A percentile compares a stretch with the other conserved stretches of the same genome.
These are phyloP conservation scores for Pollenia labialis DNA, from an alignment of 2,888 invertebrate genomes.

Conservation along the genomic window DNA sequence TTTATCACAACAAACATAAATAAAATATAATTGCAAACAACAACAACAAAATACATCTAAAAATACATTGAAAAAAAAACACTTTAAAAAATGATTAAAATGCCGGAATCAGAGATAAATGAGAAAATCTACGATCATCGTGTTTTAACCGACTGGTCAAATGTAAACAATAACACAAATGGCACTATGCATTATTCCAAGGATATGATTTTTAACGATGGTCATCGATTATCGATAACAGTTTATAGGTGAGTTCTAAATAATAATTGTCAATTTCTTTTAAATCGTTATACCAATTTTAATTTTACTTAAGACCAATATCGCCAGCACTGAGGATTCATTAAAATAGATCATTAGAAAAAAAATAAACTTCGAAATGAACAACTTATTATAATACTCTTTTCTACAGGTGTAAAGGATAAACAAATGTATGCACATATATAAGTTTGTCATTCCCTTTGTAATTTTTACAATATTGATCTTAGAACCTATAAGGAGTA, in stretches of 20 bases:
- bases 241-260: slow-evolving; percentile 86
- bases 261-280: no score
- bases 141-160: slow-evolving; percentile 82
- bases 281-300: no score
- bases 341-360: no score
- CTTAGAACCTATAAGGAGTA: no score
- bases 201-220: slow-evolving; percentile 94
- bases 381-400: no score
- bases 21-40: slow-evolving; percentile 28
- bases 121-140: slow-evolving; percentile 83
- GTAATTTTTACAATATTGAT: no score
- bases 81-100: slow-evolving; percentile 68
- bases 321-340: no score
- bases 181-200: slow-evolving; percentile 82
- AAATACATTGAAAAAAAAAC: slow-evolving; percentile 8
- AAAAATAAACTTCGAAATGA: no score
- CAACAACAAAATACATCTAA: slow-evolving; percentile 11
- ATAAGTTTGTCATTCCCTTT: no score
- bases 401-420: no score
- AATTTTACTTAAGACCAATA: no score
- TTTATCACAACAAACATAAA: slow-evolving; percentile 20
- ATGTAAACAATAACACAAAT: slow-evolving; percentile 80
- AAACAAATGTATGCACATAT: no score
- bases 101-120: slow-evolving; percentile 80
- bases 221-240: slow-evolving; percentile 92